Evolutionary conservation across 92 coral and sea anemone species (phyloP), one percentile per base, ranked within the genome.

Genomic region (Pocillopora grandis): DNA sequence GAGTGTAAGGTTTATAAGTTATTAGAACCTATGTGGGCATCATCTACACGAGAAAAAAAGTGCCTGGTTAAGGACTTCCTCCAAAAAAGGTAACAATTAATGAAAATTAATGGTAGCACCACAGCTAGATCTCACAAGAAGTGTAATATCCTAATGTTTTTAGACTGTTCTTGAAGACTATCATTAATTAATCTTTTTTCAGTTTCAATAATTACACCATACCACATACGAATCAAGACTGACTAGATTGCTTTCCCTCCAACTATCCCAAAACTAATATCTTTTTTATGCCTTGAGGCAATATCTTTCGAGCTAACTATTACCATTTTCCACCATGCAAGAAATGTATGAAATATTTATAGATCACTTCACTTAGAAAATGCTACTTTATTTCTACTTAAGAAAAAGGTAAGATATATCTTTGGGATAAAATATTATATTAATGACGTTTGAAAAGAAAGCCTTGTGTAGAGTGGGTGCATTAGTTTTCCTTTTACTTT

Each of bases 401-500:
- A 42, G 76, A 71, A 42, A 65, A 15, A 57, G 71, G 77, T 71
- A 72, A 49, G 31, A 27, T 27, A 87, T 87, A 87, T 87, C 87
- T 87, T 87, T 87, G 76, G 76, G 76, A 87, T 87, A 87, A 87
- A 80, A 69, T 17, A 75, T 27, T 27, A 73, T 66, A 67, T 79
- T 62, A 69, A 78, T 65, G 80, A 66, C 68, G 33, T 87, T 87
- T 81, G 33, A 82, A 48, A 62, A 73, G 79, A 82, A 73, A 72
- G 79, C 86, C 73, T 72, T 73, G 86, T 48, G 62, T 62, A 74
- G 86, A 61, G 48, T 87, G 86, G 75, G 57, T 66, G 88, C 80
- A 66, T 89, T 85, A 89, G 85, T 89, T 82, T 89, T 85, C 89
- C 79, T 72, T 76, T 80, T 71, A 66, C 85, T 89, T 75, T 78